Conservation (phyloP, 2,113 vertebrate species). For the Anser brachyrhynchus region DNA sequence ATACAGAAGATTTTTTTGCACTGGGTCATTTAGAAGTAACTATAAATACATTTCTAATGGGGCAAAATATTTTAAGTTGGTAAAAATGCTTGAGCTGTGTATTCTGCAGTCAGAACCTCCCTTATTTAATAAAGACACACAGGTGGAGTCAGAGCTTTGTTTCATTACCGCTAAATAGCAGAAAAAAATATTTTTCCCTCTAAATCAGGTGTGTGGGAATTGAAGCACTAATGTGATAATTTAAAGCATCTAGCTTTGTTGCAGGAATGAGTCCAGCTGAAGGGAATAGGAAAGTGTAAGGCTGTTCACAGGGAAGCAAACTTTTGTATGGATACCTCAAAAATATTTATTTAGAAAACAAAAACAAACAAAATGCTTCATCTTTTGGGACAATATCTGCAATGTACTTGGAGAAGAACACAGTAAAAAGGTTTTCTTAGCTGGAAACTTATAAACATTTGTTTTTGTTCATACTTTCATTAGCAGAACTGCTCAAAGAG, state of each 20-base stretch:
- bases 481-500: neutral
- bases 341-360: neutral
- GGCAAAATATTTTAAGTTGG: constrained; percentile 26
- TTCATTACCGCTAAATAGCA: constrained; percentile 9
- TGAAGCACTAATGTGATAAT: neutral
- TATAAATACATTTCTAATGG: constrained; percentile 49
- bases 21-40: constrained; percentile 18
- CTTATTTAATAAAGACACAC: constrained; percentile 39
- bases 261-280: neutral
- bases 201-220: neutral
- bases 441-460: neutral
- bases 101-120: neutral
- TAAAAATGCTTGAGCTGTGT: constrained; percentile 18
- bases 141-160: neutral
- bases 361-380: neutral
- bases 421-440: neutral
- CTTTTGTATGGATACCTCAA: neutral
- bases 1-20: constrained; percentile 22
- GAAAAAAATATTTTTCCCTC: neutral
- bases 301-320: neutral
- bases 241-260: neutral
- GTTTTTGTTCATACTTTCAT: neutral
- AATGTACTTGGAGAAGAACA: neutral
- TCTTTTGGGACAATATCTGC: neutral
- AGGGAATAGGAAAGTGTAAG: neutral